Evolutionary conservation across 2,888 invertebrate genomes (phyloP).

Genomic region (Cyrtodaria siliqua): DNA sequence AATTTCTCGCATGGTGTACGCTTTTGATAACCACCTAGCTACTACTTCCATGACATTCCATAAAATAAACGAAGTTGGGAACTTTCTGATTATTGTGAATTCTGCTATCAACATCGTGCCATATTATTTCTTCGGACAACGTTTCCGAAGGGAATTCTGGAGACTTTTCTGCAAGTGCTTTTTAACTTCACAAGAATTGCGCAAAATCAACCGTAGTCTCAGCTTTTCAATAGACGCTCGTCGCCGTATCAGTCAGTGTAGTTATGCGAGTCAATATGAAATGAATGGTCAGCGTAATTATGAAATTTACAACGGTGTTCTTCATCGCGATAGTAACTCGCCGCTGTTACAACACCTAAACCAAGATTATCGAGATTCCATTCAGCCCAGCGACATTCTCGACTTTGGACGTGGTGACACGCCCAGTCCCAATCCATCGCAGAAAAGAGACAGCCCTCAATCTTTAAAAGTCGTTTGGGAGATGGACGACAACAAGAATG

Average conservation of each 20-base stretch:
- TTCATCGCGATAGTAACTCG: conserved; percentile 46
- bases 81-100: conserved; percentile 84
- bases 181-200: conserved; percentile 72
- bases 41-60: conserved; percentile 68
- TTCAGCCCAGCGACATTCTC: not conserved
- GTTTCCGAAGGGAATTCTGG: conserved; percentile 84
- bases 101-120: conserved; percentile 86
- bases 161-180: conserved; percentile 81
- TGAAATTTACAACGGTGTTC: conserved; percentile 6
- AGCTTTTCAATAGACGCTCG: conserved; percentile 77
- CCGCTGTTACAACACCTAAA: conserved; percentile 38
- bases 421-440: not conserved
- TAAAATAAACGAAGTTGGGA: conserved; percentile 83
- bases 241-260: conserved; percentile 59
- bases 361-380: conserved; percentile 11
- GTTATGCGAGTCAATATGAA: conserved; percentile 52
- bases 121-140: conserved; percentile 85
- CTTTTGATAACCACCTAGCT: conserved; percentile 69
- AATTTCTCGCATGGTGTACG: conserved; percentile 85
- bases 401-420: no score
- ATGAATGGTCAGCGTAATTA: conserved; percentile 48
- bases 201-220: conserved; percentile 71
- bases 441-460: conserved; percentile 5
- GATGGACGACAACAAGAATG: conserved; percentile 60
- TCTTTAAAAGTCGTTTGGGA: conserved; percentile 54